Base-by-base conservation (phyloP, 1,140 invertebrate genomes). In the Brachionus paranguensis region DNA sequence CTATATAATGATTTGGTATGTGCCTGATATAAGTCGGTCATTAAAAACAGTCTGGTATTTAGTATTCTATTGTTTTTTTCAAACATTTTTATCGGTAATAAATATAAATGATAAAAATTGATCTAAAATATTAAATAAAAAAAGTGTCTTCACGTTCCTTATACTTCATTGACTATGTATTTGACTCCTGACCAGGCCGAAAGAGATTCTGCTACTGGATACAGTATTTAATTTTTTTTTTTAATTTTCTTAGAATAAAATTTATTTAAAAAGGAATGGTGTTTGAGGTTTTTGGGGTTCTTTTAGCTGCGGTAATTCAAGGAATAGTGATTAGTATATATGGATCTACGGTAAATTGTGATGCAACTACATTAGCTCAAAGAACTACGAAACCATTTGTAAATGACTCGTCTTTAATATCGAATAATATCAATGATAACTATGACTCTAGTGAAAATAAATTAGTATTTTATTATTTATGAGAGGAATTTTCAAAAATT, bases 121-220 rank as follows among this genome's bases (percentile, higher is more conserved):
- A 8, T 85, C 12, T 50, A 17, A 29, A 14, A 0, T 27, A 0
- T 60, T 76, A 37, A 33, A 76, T 72, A 70, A 72, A 43, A 85
- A 7, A 79, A 89, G 87, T 86, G 87, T 81, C 76, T 88, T 8
- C 88, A 88, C 78, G 88, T 89, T 12, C 88, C 88, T 17, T 89
- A 88, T 85, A 88, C 87, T 27, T 86, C 88, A 2, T 68, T 88
- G 68, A 88, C 87, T 2, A 89, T 89, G 88, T 86, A 86, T 33
- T 85, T 89, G 10, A 87, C 86, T 27, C 85, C 85, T 70, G 85
- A 86, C 27, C 87, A 88, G 78, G 86, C 86, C 50, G 87, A 88
- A 50, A 86, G 88, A 84, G 88, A 89, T 79, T 86, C 86, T 6
- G 86, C 86, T 8, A 89, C 88, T 78, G 86, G 87, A 24, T 88